Base-by-base conservation (phyloP, 1,140 invertebrate species). In the Chlorops oryzae region DNA sequence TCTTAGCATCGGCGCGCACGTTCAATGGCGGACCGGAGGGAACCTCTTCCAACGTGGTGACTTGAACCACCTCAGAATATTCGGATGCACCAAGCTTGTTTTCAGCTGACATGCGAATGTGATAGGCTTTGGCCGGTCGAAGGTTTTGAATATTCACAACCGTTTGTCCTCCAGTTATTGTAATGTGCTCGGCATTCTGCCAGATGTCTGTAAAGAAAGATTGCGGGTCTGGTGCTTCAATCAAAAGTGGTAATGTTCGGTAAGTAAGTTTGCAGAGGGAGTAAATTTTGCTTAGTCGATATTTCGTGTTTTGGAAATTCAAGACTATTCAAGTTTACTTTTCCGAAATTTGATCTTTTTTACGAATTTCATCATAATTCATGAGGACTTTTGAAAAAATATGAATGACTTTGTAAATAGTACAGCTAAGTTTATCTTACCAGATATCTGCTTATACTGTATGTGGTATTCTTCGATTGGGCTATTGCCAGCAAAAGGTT, bases 121-220 rank as follows among this genome's bases (percentile, higher is more conserved):
- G 86, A 74, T 96, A 97, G n/a, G 83, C 83, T 45, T 86, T 90
- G 1, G 92, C 86, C 1, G 93, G 92, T 46, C 85, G 82, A 2
- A 97, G 76, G 57, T 86, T 85, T 54, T 83, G 81, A 12, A 97
- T 80, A 43, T 81, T 85, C 2, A 86, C 84, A 52, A 84, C 82
- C 3, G 84, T 86, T 62, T 88, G 86, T 12, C 81, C 81, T 1
- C 88, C 88, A 1, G 86, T 81, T 5, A 91, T 84, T 35, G 86
- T 82, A 2, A 88, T 80, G 73, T 89, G 87, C 48, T 85, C 81
- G 12, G 86, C 86, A 57, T 87, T 63, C 53, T 56, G 79, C 61
- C 61, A 73, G 58, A 59, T 73, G 40, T 63, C 65, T 70, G 46
- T 13, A 27, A 27, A 44, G 46, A 41, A 35, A 56, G 20, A n/a